A percentile compares a stretch with the other conserved stretches of the same genome.
Conservation (phyloP, 2,797 vertebrate species). For the Coilia nasus region DNA sequence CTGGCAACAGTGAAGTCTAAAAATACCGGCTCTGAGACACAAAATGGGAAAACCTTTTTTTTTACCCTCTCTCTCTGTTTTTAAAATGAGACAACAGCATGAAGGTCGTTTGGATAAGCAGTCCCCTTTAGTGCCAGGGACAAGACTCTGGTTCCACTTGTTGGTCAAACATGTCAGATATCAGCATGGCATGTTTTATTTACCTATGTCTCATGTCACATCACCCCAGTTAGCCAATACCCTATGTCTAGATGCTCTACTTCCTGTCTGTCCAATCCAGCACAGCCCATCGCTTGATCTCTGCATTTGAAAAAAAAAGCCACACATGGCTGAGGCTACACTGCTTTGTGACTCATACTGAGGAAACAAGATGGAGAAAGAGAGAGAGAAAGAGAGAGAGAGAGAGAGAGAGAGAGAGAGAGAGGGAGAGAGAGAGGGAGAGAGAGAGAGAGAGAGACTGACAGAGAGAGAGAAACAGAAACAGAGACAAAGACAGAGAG, state of each 20-base stretch:
- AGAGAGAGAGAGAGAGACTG: too few species aligned
- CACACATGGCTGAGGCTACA: constrained; percentile 29
- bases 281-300: constrained; percentile 7
- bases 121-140: neutral
- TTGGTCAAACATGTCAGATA: constrained; percentile 18
- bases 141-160: neutral
- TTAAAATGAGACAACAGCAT: neutral
- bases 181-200: constrained; percentile 7
- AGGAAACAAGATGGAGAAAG: constrained; percentile 24
- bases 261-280: constrained; percentile 49
- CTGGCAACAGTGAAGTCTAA: constrained; percentile 6
- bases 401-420: too few species aligned
- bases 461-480: too few species aligned
- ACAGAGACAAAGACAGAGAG: too few species aligned
- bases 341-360: constrained; percentile 49
- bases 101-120: neutral
- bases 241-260: constrained; percentile 42
- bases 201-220: neutral
- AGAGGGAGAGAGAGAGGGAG: too few species aligned
- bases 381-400: too few species aligned
- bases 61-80: neutral
- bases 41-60: neutral
- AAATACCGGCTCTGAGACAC: constrained; percentile 1
- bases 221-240: constrained; percentile 31
- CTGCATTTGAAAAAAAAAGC: constrained; percentile 38